Percentiles rank a stretch among this genome's conserved stretches.
phyloP scores from a whole-genome alignment of 2,113 vertebrate species.

The Eulemur macaco region DNA sequence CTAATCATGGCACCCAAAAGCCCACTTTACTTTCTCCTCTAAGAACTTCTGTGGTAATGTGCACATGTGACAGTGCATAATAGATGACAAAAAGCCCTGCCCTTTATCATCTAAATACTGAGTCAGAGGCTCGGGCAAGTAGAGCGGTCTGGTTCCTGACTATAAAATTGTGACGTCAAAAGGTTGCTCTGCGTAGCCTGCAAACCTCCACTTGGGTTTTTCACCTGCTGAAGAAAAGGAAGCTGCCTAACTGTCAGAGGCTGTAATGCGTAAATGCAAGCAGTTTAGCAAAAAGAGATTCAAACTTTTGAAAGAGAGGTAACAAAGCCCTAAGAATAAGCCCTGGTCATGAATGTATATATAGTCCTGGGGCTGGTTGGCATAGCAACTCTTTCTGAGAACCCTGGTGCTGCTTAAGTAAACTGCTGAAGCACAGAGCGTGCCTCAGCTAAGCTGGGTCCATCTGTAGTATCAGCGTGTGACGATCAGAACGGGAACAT shows the following conservation, averaged over 20 bases:
- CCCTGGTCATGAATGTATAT: conserved; percentile 82
- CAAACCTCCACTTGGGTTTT: conserved; percentile 68
- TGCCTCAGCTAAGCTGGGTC: conserved; percentile 79
- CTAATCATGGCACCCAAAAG: conserved; percentile 61
- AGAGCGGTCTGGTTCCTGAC: conserved; percentile 77
- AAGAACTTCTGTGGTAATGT: conserved; percentile 72
- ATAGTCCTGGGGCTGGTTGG: conserved; percentile 83
- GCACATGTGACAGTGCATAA: conserved; percentile 80
- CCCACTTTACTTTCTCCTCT: conserved; percentile 73
- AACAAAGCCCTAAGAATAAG: conserved; percentile 82
- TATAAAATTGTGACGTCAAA: conserved; percentile 80
- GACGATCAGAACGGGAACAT: conserved; percentile 58
- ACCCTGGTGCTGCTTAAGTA: conserved; percentile 83
- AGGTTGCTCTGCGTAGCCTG: conserved; percentile 55
- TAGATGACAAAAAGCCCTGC: conserved; percentile 81
- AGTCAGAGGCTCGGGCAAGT: conserved; percentile 75
- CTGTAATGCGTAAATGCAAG: conserved; percentile 61
- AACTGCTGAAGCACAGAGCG: conserved; percentile 80
- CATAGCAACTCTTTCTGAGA: conserved; percentile 87
- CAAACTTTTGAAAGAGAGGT: conserved; percentile 80
- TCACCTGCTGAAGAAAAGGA: conserved; percentile 32
- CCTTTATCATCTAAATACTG: conserved; percentile 82
- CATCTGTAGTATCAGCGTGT: conserved; percentile 75
- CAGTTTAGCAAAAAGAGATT: conserved; percentile 63
- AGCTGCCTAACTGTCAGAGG: background rate